These are phyloP conservation scores for Mercenaria mercenaria DNA, from an alignment of 1,140 invertebrate genomes.

Conservation along the genomic window DNA sequence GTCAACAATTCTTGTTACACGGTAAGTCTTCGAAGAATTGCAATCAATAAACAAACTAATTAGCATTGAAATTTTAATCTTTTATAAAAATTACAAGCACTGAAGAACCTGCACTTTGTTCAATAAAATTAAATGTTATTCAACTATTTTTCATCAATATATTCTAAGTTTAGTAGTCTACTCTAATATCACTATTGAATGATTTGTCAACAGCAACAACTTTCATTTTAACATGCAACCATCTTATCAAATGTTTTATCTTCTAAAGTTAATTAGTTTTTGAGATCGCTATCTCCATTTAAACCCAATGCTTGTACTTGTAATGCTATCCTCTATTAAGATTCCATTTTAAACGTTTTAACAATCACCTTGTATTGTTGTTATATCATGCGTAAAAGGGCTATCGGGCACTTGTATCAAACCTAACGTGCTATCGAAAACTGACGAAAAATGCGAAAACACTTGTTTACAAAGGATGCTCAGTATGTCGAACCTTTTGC, in stretches of 20 bases:
- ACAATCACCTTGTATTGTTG: background rate
- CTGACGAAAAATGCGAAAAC: slow-evolving; percentile 9
- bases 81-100: too few relatives aligned
- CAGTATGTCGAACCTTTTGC: background rate
- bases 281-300: slow-evolving; percentile 5
- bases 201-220: background rate
- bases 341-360: slow-evolving; percentile 41
- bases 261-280: slow-evolving; percentile 17
- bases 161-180: too few relatives aligned
- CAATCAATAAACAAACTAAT: background rate
- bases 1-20: background rate
- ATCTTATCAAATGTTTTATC: slow-evolving; percentile 9
- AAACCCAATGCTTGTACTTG: background rate
- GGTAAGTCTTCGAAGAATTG: background rate
- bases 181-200: background rate
- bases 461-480: slow-evolving; percentile 27
- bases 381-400: background rate
- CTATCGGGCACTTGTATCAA: slow-evolving; percentile 18
- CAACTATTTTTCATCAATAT: too few relatives aligned
- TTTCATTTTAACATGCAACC: background rate
- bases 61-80: too few relatives aligned
- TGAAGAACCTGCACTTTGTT: too few relatives aligned
- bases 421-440: slow-evolving; percentile 44
- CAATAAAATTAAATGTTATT: too few relatives aligned
- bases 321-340: slow-evolving; percentile 17